Evolutionary conservation across 2,888 invertebrate species (phyloP), one percentile per base, ranked within the genome.

Genomic region (Entomobrya proxima): DNA sequence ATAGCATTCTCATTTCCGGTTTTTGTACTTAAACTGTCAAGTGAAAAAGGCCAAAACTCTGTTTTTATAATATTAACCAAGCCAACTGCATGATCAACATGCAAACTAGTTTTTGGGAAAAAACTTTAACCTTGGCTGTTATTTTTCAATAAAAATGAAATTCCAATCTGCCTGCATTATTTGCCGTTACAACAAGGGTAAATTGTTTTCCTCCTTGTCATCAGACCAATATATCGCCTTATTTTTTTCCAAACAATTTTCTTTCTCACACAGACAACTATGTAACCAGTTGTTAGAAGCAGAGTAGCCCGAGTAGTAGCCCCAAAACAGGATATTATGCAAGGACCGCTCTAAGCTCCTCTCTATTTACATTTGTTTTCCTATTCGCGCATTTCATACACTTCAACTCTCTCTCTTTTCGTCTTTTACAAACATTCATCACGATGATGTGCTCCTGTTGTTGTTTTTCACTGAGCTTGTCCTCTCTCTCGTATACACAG

Each of bases 351-450:
- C 13, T 35, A 40, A 50, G 75, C 75, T 79, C 32, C 55, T 50
- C n/a, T n/a, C 58, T 84, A 55, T 84, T 79, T 79, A 52, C 75
- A 72, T 84, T 84, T 77, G 78, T 72, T 78, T 84, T 84, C 50
- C 78, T 72, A 58, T 78, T 61, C 69, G 30, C 84, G 35, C 35
- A 30, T 50, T 30, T 50, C 83, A 69, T 69, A 77, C 82, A 47
- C 52, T 80, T 72, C 58, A 58, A 67, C 75, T 77, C 78, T 50
- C 76, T 64, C 55, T 80, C 76, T 75, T 64, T 72, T 82, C 18
- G 72, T 78, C 84, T 78, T 74, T 40, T 35, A 78, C 61, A 79
- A 79, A 85, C 67, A 85, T 52, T 47, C 40, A 11, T 72, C 37
- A 52, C 64, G 81, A 32, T 50, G 18, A 52, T 37, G 1, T 50